These are phyloP conservation scores for Lissonota sp. DNA, from an alignment of 2,888 invertebrate species.

Conservation along the genomic window DNA sequence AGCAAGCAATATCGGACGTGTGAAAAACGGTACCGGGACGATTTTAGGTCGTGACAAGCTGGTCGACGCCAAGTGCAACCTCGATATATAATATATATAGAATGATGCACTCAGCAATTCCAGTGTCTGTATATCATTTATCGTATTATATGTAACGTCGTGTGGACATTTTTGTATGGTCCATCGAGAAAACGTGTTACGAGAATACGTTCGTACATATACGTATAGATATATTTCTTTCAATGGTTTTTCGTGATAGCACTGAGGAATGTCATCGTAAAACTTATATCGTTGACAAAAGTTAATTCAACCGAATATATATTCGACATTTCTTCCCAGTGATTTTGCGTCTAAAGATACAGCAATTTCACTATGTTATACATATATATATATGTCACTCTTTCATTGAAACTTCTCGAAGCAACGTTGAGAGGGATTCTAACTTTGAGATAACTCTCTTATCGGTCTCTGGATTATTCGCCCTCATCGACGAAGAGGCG, in stretches of 20 bases:
- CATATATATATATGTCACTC: slow-evolving; percentile 8
- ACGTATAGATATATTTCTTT: not conserved
- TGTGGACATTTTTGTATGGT: not conserved
- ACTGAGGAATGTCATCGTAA: not conserved
- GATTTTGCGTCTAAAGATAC: slow-evolving; percentile 28
- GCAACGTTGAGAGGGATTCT: slow-evolving; percentile 72
- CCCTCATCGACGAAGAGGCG: slow-evolving; percentile 68
- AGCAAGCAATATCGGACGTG: slow-evolving; percentile 65
- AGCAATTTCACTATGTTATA: slow-evolving; percentile 12
- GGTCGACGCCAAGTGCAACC: slow-evolving; percentile 65
- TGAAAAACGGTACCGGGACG: slow-evolving; percentile 63
- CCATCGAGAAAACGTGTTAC: not conserved
- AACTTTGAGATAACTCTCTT: slow-evolving; percentile 75
- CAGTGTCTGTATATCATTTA: slow-evolving; percentile 15
- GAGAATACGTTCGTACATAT: not conserved
- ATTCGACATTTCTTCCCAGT: not conserved
- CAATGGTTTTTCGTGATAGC: not conserved
- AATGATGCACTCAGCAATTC: slow-evolving; percentile 17
- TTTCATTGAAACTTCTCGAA: not conserved
- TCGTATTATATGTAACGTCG: slow-evolving; percentile 3
- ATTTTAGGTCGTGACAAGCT: slow-evolving; percentile 67
- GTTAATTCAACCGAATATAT: slow-evolving; percentile 5
- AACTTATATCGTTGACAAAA: not conserved
- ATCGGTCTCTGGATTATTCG: slow-evolving; percentile 72
- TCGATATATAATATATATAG: slow-evolving; percentile 42